A percentile compares a stretch with the other conserved stretches of the same genome.
Evolutionary conservation across 2,888 invertebrate species (phyloP).

Genomic region (Parochlus steinenii): DNA sequence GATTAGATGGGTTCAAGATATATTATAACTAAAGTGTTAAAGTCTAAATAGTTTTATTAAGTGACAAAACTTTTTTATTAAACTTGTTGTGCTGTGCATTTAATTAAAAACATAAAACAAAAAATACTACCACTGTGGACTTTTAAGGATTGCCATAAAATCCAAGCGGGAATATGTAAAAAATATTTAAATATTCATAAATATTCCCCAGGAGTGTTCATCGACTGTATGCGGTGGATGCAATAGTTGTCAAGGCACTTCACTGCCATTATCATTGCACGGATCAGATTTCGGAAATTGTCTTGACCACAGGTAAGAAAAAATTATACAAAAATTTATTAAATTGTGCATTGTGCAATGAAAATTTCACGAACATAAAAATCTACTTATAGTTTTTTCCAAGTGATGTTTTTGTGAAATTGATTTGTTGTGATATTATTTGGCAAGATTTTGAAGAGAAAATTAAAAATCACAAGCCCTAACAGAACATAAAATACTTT

Average conservation of each 20-base stretch:
- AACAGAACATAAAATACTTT: too few relatives aligned
- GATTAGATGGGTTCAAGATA: too few relatives aligned
- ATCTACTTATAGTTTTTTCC: too few relatives aligned
- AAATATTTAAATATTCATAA: slow-evolving; percentile 2
- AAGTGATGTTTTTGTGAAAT: too few relatives aligned
- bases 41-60: too few relatives aligned
- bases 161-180: background rate
- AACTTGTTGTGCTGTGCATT: background rate
- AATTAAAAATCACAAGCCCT: too few relatives aligned
- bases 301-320: slow-evolving; percentile 27
- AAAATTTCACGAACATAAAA: too few relatives aligned
- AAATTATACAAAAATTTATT: too few relatives aligned
- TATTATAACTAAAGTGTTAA: too few relatives aligned
- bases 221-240: slow-evolving; percentile 26
- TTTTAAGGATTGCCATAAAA: background rate
- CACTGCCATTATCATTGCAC: slow-evolving; percentile 26
- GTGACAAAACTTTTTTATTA: background rate
- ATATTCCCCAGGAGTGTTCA: slow-evolving; percentile 25
- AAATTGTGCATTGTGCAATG: too few relatives aligned
- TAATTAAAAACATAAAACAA: background rate
- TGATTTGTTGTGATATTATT: too few relatives aligned
- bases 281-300: slow-evolving; percentile 30
- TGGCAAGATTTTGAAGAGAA: too few relatives aligned
- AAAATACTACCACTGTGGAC: background rate
- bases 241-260: slow-evolving; percentile 29